Evolutionary conservation across 2,797 vertebrate genomes (phyloP), one percentile per base, ranked within the genome.

Genomic region (Macropodus opercularis): DNA sequence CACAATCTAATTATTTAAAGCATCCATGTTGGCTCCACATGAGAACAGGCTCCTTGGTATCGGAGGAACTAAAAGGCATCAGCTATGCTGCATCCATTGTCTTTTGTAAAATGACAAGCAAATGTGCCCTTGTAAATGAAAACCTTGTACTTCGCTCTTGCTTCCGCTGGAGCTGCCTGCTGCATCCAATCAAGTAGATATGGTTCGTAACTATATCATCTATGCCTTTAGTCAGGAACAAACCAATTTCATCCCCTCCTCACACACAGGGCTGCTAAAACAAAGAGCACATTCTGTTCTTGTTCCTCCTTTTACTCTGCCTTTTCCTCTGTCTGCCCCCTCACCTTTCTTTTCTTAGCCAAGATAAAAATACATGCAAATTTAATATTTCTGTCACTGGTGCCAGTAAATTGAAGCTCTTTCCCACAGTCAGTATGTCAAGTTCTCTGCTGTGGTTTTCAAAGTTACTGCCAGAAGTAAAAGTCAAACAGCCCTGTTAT

Each of bases 281-380:
- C 42, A 38, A 52, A 63, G 38, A 47, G 42, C 38, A 61, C 14
- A 55, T 52, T 64, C 41, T 60, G 8, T 52, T 60, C 55, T 43
- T 7, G 0, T 40, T 65, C 22, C 17, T 50, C 55, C 29, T 63
- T 26, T 40, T 58, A 41, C 27, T 42, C 57, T 40, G 9, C 22
- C 23, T 5, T 38, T 42, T 24, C n/a, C 49, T 31, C 22, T 1
- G 8, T 34, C 61, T 63, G 65, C 69, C 53, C 51, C 67, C 36
- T 57, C 67, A 77, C 77, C 61, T 70, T 57, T 51, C 10, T 60
- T 73, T 78, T 70, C 73, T 79, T 63, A 63, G 54, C 58, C 56
- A 18, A 5, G 15, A 59, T 63, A 69, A 42, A 77, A 77, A 75
- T 54, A 55, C 29, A 79, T 75, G 62, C 54, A 83, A 73, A 85